phyloP scores from a whole-genome alignment of 2,113 vertebrate species.

The Xenopus tropicalis region DNA sequence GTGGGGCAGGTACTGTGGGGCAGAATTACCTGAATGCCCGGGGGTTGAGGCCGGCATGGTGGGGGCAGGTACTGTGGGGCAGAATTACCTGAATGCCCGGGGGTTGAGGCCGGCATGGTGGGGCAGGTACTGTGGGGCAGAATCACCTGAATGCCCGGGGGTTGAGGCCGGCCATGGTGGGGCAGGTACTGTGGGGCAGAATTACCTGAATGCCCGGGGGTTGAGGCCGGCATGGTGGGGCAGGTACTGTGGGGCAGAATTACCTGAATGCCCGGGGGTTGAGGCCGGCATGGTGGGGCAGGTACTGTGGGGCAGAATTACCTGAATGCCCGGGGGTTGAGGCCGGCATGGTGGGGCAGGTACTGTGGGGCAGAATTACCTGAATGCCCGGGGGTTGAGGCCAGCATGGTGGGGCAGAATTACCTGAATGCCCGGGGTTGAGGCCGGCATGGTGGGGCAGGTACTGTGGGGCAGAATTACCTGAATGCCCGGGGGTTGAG shows the following conservation, averaged over 20 bases:
- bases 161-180: constrained; percentile 85
- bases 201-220: constrained; percentile 79
- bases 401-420: constrained; percentile 80
- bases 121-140: constrained; percentile 55
- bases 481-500: constrained; percentile 85
- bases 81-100: constrained; percentile 72
- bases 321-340: constrained; percentile 86
- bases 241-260: constrained; percentile 45
- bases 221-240: constrained; percentile 86
- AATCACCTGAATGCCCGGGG: constrained; percentile 78
- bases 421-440: constrained; percentile 83
- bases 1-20: constrained; percentile 64
- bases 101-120: constrained; percentile 88
- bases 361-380: constrained; percentile 49
- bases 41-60: constrained; percentile 85
- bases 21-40: constrained; percentile 73
- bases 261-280: constrained; percentile 85
- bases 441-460: constrained; percentile 84
- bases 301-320: constrained; percentile 35
- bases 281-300: constrained; percentile 84
- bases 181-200: constrained; percentile 55
- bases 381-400: constrained; percentile 83
- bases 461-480: constrained; percentile 44
- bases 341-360: constrained; percentile 81
- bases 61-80: constrained; percentile 52